Evolutionary conservation across 2,113 vertebrate genomes (phyloP).

Genomic region (Scortum barcoo): DNA sequence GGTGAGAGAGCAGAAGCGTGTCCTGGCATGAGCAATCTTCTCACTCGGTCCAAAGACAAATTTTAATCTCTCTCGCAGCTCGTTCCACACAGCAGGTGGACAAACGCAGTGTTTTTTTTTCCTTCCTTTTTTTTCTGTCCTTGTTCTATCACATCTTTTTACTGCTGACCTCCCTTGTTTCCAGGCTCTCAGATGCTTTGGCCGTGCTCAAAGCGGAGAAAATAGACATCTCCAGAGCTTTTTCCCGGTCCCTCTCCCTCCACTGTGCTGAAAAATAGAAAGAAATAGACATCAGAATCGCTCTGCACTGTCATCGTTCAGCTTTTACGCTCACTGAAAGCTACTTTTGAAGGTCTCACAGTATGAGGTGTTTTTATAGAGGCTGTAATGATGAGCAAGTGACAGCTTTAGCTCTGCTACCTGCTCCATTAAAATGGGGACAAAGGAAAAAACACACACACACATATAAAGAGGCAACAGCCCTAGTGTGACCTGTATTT

Average conservation of each 20-base stretch:
- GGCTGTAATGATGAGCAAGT: slow-evolving; percentile 38
- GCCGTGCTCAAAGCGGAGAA: slow-evolving; percentile 2
- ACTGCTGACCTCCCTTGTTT: slow-evolving; percentile 38
- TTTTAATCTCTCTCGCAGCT: slow-evolving; percentile 32
- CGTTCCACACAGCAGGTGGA: slow-evolving; percentile 51
- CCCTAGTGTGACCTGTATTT: slow-evolving; percentile 64
- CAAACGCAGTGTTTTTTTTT: slow-evolving; percentile 1
- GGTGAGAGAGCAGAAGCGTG: slow-evolving; percentile 13
- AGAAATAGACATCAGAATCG: slow-evolving; percentile 34
- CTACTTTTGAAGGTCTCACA: slow-evolving; percentile 43
- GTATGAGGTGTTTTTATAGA: slow-evolving; percentile 33
- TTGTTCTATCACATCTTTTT: slow-evolving; percentile 35
- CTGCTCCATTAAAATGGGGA: slow-evolving; percentile 30
- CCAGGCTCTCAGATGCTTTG: slow-evolving; percentile 8
- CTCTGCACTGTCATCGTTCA: slow-evolving; percentile 13
- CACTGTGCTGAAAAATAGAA: slow-evolving; percentile 49
- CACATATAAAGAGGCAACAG: neutral
- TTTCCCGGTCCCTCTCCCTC: slow-evolving; percentile 12
- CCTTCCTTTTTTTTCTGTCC: neutral
- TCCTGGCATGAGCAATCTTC: slow-evolving; percentile 28
- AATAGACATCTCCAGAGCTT: slow-evolving; percentile 23
- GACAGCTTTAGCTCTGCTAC: slow-evolving; percentile 21
- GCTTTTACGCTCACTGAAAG: slow-evolving; percentile 15
- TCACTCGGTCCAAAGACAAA: neutral
- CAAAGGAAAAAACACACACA: neutral